Evolutionary conservation across 2,113 vertebrate genomes (phyloP).

Genomic region (Chinchilla lanigera): DNA sequence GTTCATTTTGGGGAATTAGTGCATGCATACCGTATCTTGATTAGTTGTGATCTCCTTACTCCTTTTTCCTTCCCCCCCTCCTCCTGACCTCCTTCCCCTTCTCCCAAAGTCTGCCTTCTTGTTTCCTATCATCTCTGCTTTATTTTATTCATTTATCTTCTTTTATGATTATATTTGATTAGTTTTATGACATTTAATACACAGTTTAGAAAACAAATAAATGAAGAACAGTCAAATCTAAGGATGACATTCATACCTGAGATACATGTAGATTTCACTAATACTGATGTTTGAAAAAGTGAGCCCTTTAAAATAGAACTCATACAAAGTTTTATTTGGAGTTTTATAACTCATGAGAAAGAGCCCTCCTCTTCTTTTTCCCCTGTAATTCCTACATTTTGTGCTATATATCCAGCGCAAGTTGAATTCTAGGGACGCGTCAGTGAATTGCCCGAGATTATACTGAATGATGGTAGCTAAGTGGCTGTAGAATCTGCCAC

Average conservation of each 20-base stretch:
- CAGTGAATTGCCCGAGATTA: not conserved
- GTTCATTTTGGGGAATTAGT: not conserved
- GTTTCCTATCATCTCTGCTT: not conserved
- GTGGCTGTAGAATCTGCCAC: not conserved
- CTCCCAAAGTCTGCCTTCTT: not conserved
- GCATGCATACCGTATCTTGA: not conserved
- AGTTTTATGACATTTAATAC: not conserved
- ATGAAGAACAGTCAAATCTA: not conserved
- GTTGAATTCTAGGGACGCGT: not conserved
- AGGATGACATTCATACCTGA: not conserved
- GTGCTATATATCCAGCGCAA: not conserved
- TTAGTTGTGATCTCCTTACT: not conserved
- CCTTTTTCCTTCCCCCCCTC: not conserved
- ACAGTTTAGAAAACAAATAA: not conserved
- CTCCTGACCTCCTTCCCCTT: not conserved
- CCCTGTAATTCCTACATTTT: not conserved
- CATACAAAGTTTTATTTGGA: not conserved
- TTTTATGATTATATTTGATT: slow-evolving; percentile 22
- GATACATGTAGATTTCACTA: slow-evolving; percentile 9
- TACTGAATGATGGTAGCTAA: not conserved
- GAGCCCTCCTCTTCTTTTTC: not conserved
- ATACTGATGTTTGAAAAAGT: slow-evolving; percentile 27
- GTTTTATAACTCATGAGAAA: not conserved
- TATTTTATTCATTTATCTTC: not conserved
- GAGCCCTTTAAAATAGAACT: not conserved